A percentile compares a stretch with the other conserved stretches of the same genome.
Conservation (phyloP, 2,113 vertebrate species). For the Oreochromis aureus region DNA sequence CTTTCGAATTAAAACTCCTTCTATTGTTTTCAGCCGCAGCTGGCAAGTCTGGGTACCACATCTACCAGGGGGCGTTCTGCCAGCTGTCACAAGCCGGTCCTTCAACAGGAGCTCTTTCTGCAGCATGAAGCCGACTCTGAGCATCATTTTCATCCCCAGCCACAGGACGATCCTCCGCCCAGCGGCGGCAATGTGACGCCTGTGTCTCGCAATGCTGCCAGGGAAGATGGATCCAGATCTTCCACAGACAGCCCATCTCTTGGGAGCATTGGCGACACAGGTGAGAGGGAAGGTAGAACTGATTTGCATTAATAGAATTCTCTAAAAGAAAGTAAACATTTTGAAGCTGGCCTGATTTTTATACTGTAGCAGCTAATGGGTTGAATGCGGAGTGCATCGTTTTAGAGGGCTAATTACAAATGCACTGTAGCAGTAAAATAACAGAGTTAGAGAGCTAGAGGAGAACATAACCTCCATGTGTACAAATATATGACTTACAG, state of each 20-base stretch:
- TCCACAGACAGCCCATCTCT: slow-evolving; percentile 76
- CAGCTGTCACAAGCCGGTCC: slow-evolving; percentile 57
- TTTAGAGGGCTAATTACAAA: neutral
- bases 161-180: neutral
- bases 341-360: neutral
- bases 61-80: slow-evolving; percentile 58
- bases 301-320: neutral
- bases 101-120: slow-evolving; percentile 63
- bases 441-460: neutral
- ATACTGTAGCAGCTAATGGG: neutral
- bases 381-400: neutral
- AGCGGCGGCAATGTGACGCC: neutral
- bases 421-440: neutral
- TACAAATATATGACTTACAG: neutral
- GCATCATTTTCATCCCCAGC: neutral
- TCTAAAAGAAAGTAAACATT: neutral
- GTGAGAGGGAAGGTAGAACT: slow-evolving; percentile 54
- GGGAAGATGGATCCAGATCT: slow-evolving; percentile 61
- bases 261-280: slow-evolving; percentile 75
- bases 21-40: slow-evolving; percentile 58
- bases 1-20: neutral
- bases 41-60: slow-evolving; percentile 66
- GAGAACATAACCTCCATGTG: neutral
- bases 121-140: slow-evolving; percentile 42
- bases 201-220: neutral